phyloP scores from a whole-genome alignment of 2,113 vertebrate species.

The Muntiacus reevesi region DNA sequence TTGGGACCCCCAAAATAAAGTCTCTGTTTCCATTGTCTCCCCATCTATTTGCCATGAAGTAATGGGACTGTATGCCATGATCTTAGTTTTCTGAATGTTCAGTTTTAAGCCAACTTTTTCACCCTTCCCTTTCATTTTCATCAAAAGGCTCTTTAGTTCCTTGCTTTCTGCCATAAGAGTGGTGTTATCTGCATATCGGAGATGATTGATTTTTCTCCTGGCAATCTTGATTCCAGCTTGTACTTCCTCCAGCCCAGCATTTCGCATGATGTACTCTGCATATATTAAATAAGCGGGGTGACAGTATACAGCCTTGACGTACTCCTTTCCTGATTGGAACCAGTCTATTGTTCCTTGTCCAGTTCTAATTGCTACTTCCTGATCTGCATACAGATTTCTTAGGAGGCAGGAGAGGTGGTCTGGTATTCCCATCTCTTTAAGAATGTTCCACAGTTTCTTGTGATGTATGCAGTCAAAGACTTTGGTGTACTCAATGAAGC shows the following conservation, averaged over 20 bases:
- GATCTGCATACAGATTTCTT: not conserved
- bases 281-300: not conserved
- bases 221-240: not conserved
- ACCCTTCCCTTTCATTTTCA: not conserved
- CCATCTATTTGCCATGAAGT: not conserved
- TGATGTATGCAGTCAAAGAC: not conserved
- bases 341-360: not conserved
- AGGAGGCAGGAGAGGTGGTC: not conserved
- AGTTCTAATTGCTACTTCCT: not conserved
- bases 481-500: not conserved
- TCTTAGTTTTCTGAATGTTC: not conserved
- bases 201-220: not conserved
- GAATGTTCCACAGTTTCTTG: not conserved
- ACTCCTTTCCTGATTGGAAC: rapidly evolving
- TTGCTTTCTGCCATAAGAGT: not conserved
- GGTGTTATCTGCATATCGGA: not conserved
- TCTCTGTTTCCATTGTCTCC: not conserved
- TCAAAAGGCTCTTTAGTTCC: not conserved
- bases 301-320: not conserved
- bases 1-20: not conserved
- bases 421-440: not conserved
- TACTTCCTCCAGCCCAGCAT: not conserved
- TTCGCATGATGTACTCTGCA: not conserved
- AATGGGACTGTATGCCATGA: not conserved
- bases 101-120: not conserved